A percentile compares a stretch with the other conserved stretches of the same genome.
Conservation (phyloP, 2,113 vertebrate genomes). For the Trichechus manatus region DNA sequence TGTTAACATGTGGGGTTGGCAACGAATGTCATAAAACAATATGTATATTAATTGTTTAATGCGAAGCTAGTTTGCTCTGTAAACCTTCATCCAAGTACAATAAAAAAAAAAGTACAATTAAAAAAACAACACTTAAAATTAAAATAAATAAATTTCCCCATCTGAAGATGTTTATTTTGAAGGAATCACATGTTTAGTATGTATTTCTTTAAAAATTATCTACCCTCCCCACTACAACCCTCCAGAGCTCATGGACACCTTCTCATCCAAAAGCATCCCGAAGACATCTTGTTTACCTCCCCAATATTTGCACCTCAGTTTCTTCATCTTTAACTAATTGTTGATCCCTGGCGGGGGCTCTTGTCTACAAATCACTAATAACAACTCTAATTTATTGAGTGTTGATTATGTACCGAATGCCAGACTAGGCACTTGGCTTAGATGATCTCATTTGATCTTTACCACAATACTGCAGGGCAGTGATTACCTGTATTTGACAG, state of each 20-base stretch:
- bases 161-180: not conserved
- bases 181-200: constrained; percentile 7
- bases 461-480: not conserved
- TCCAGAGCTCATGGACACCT: not conserved
- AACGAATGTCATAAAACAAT: too few relatives aligned
- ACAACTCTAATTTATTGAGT: not conserved
- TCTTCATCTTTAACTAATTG: not conserved
- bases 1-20: too few relatives aligned
- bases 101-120: too few relatives aligned
- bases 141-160: too few relatives aligned
- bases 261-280: constrained; percentile 11
- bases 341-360: not conserved
- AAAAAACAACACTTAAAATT: too few relatives aligned
- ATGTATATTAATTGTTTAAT: too few relatives aligned
- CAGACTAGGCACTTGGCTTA: not conserved
- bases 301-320: not conserved
- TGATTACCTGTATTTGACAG: not conserved
- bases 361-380: constrained; percentile 37
- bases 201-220: not conserved
- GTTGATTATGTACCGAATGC: not conserved
- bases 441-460: not conserved
- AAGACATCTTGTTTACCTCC: not conserved
- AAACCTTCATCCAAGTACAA: too few relatives aligned
- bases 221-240: not conserved
- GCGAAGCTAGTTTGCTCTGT: too few relatives aligned